Evolutionary conservation across 92 coral and sea anemone species (phyloP).

Genomic region (Actinernus sp.): DNA sequence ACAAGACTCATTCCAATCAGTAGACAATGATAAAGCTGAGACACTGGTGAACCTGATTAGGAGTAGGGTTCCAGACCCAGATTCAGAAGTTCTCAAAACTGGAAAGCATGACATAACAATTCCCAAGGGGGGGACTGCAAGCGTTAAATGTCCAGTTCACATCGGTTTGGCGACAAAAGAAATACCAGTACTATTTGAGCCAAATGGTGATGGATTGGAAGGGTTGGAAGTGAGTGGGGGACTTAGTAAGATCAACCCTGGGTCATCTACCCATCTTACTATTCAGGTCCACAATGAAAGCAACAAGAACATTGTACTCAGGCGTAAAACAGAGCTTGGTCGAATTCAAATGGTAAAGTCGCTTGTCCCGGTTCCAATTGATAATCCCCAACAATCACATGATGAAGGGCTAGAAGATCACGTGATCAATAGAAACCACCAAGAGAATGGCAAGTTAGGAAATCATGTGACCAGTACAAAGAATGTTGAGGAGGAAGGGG

Average conservation of each 20-base stretch:
- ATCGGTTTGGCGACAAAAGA: constrained; percentile 1
- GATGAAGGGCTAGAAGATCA: no score
- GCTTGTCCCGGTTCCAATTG: constrained; percentile 5
- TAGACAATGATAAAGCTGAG: not conserved
- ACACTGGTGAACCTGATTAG: not conserved
- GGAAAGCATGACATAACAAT: constrained; percentile 5
- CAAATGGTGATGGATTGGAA: constrained; percentile 1
- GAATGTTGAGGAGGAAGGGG: no score
- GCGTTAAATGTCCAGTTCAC: not conserved
- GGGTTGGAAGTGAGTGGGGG: constrained; percentile 11
- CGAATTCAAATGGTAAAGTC: constrained; percentile 33
- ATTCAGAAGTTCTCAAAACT: not conserved
- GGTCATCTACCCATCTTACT: constrained; percentile 12
- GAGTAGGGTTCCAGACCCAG: not conserved
- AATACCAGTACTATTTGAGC: constrained; percentile 11
- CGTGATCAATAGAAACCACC: no score
- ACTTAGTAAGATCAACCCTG: not conserved
- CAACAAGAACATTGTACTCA: constrained; percentile 6
- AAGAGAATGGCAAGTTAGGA: no score
- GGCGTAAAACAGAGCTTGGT: constrained; percentile 40
- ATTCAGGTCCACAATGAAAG: constrained; percentile 13
- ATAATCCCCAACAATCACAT: no score
- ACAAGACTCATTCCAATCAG: not conserved
- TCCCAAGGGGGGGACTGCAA: constrained; percentile 16
- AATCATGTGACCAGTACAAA: no score